Evolutionary conservation across 2,113 vertebrate species (phyloP).

Genomic region (Ploceus nigricollis): DNA sequence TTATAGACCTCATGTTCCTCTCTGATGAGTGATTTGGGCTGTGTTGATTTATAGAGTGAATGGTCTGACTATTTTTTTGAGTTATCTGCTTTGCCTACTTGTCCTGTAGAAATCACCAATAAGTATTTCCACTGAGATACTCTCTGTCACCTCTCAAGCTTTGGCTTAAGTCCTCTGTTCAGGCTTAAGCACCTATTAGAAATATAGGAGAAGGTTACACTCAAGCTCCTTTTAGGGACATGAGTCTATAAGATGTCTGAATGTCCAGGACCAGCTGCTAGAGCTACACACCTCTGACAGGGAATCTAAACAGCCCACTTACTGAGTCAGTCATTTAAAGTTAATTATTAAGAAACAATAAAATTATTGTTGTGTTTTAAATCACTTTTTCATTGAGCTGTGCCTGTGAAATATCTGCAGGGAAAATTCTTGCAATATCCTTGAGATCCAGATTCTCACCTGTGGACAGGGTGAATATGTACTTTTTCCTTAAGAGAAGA

Average conservation of each 20-base stretch:
- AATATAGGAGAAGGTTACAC: not conserved
- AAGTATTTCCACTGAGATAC: not conserved
- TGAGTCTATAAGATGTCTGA: not conserved
- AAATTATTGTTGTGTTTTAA: not conserved
- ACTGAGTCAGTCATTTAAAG: not conserved
- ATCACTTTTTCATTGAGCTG: not conserved
- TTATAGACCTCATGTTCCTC: conserved; percentile 1
- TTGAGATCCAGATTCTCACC: not conserved
- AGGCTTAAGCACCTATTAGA: not conserved
- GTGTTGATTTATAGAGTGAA: not conserved
- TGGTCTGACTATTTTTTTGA: not conserved
- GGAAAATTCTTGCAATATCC: not conserved
- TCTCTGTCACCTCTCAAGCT: not conserved
- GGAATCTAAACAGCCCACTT: not conserved
- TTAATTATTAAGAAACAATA: not conserved
- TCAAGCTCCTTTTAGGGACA: not conserved
- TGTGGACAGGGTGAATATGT: not conserved
- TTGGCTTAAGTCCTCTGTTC: not conserved
- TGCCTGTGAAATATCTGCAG: not conserved
- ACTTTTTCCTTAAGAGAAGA: not conserved
- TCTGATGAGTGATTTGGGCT: not conserved
- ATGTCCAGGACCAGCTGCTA: not conserved
- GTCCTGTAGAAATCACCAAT: not conserved
- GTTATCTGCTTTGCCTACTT: not conserved
- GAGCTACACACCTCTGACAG: not conserved